Conservation (phyloP, 2,113 vertebrate genomes). For the Manacus vitellinus region DNA sequence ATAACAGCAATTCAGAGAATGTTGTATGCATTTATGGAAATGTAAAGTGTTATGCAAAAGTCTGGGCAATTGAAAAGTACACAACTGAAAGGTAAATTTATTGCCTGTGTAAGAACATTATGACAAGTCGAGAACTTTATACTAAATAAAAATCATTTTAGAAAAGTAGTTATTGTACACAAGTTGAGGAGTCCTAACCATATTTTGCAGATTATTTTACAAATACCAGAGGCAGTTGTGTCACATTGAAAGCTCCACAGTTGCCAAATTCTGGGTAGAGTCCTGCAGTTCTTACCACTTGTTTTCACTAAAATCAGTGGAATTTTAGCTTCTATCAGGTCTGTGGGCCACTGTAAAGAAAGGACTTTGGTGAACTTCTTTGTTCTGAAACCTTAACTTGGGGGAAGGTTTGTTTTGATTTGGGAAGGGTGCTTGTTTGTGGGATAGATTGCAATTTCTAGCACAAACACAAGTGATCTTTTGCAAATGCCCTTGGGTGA, state of each 20-base stretch:
- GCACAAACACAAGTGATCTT: background rate
- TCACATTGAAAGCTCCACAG: background rate
- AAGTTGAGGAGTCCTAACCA: background rate
- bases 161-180: background rate
- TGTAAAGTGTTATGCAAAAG: background rate
- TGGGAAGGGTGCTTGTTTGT: background rate
- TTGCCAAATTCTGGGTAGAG: background rate
- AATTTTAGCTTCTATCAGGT: background rate
- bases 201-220: background rate
- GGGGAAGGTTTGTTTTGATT: background rate
- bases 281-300: background rate
- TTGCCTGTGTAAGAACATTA: background rate
- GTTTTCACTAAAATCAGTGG: background rate
- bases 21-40: background rate
- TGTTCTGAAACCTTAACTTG: slow-evolving; percentile 3
- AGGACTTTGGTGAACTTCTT: background rate
- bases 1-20: background rate
- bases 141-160: background rate
- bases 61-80: background rate
- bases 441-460: background rate
- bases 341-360: rapidly evolving
- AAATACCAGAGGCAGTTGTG: background rate
- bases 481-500: background rate
- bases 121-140: background rate
- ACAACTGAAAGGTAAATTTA: background rate